These are phyloP conservation scores for Sarcoramphus papa DNA, from an alignment of 2,797 vertebrate genomes.

Conservation along the genomic window DNA sequence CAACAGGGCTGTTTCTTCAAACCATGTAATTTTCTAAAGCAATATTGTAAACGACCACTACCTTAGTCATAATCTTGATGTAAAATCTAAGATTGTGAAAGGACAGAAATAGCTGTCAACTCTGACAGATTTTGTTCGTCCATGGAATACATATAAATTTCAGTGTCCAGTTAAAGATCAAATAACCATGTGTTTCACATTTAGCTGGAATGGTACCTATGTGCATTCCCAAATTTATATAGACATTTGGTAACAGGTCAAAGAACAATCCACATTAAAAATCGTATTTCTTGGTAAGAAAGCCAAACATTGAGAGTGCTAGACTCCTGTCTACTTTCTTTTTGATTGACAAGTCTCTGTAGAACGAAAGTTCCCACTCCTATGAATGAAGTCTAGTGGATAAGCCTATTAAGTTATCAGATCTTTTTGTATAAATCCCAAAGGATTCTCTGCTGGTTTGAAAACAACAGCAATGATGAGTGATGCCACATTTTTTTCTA, in stretches of 20 bases:
- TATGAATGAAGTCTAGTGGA: not conserved
- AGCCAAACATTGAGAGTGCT: not conserved
- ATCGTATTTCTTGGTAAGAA: not conserved
- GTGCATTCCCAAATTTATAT: not conserved
- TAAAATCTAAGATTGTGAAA: not conserved
- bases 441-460: not conserved
- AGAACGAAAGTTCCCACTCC: not conserved
- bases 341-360: not conserved
- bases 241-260: not conserved
- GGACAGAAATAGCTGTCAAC: not conserved
- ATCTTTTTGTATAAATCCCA: not conserved
- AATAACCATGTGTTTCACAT: not conserved
- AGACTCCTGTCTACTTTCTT: not conserved
- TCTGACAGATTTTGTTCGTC: not conserved
- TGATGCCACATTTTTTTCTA: not conserved
- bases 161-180: not conserved
- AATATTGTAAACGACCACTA: not conserved
- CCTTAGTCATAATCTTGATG: not conserved
- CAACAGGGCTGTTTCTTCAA: conserved; percentile 40
- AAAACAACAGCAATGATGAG: not conserved
- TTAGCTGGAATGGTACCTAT: not conserved
- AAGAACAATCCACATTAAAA: not conserved
- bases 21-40: not conserved
- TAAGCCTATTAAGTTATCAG: not conserved
- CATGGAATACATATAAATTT: not conserved